Conservation (phyloP, 2,113 vertebrate genomes). For the Oxygymnocypris stewartii region DNA sequence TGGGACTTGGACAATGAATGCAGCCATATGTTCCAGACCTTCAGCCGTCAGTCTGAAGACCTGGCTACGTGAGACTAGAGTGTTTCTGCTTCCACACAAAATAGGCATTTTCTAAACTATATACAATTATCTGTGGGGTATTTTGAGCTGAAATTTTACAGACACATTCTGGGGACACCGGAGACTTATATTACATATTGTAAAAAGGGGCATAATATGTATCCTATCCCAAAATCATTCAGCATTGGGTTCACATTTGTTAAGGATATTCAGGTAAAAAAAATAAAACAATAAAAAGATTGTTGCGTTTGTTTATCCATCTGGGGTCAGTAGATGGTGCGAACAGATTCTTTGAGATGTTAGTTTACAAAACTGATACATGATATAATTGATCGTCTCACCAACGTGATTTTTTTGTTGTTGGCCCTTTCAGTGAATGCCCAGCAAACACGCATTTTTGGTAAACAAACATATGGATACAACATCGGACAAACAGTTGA, state of each 20-base stretch:
- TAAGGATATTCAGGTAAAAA: conserved; percentile 36
- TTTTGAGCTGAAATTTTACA: too few species aligned
- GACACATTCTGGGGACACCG: too few species aligned
- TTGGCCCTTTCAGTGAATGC: conserved; percentile 37
- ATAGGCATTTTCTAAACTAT: too few species aligned
- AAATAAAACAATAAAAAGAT: neutral
- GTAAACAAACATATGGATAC: conserved; percentile 53
- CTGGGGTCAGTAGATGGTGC: conserved; percentile 47
- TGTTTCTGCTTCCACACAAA: too few species aligned
- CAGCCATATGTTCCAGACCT: too few species aligned
- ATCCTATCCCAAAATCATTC: conserved; percentile 15
- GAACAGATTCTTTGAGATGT: neutral
- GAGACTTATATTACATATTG: too few species aligned
- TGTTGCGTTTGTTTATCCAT: conserved; percentile 24
- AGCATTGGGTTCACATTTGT: conserved; percentile 9
- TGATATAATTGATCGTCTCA: neutral
- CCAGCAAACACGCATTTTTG: conserved; percentile 17
- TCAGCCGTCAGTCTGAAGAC: too few species aligned
- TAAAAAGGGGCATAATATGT: neutral
- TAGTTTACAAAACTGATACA: neutral
- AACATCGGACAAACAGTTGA: neutral
- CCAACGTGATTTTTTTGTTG: neutral
- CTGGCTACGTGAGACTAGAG: too few species aligned
- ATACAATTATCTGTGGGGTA: too few species aligned
- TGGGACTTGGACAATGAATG: too few species aligned